A percentile compares a stretch with the other conserved stretches of the same genome.
phyloP scores from a whole-genome alignment of 2,113 vertebrate genomes.

The Percopsis transmontana region DNA sequence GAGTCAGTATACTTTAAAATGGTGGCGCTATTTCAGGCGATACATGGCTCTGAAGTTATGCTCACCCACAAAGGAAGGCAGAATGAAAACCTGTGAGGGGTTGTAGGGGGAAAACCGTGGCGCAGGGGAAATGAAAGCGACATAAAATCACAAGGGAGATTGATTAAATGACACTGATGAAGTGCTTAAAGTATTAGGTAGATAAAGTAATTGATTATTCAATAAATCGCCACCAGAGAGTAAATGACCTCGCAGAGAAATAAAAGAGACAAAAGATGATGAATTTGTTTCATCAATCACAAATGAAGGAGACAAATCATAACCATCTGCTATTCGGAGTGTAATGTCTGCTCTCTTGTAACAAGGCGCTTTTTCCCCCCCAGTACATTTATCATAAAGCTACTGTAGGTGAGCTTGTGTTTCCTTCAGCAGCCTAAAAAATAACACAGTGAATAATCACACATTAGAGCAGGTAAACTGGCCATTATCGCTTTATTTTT shows the following conservation, averaged over 20 bases:
- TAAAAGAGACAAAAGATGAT: conserved; percentile 76
- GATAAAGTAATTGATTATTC: conserved; percentile 93
- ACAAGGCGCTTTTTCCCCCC: neutral
- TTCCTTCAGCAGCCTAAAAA: neutral
- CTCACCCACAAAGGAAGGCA: conserved; percentile 1
- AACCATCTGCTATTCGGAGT: conserved; percentile 38
- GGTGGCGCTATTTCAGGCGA: conserved; percentile 31
- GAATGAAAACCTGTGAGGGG: conserved; percentile 47
- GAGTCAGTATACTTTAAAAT: conserved; percentile 43
- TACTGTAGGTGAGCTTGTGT: neutral
- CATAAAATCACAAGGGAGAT: conserved; percentile 77
- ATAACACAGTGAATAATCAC: neutral
- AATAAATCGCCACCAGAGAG: conserved; percentile 83
- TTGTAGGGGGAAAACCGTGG: conserved; percentile 48
- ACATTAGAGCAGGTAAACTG: neutral
- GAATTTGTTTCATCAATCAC: conserved; percentile 76
- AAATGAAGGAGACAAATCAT: conserved; percentile 45
- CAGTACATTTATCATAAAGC: conserved; percentile 10
- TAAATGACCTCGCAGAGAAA: conserved; percentile 68
- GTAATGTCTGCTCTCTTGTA: conserved; percentile 5
- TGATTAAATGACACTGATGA: conserved; percentile 85
- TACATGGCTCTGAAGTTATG: conserved; percentile 39
- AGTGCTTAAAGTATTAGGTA: conserved; percentile 85
- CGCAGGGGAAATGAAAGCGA: conserved; percentile 68
- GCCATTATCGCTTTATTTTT: neutral